Base-by-base conservation (phyloP, 2,797 vertebrate genomes). In the Muscicapa striata region DNA sequence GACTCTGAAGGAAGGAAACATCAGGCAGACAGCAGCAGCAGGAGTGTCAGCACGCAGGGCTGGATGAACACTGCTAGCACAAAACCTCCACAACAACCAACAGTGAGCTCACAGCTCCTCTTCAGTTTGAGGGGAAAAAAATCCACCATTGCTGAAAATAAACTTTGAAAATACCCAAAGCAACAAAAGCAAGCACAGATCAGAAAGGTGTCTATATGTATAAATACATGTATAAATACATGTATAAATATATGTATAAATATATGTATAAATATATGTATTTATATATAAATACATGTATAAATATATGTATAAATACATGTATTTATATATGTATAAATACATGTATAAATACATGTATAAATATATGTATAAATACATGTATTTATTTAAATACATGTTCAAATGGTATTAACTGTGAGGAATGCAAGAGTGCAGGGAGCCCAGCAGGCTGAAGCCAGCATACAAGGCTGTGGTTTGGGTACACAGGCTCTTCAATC, bases 1-100 rank as follows among this genome's bases (percentile, higher is more conserved):
- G 96, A 24, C 9, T 22, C 32, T 27, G 15, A 43, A 90, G 95
- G 93, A 96, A 97, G 96, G 97, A 97, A 97, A 79, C 73, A 22
- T 49, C 79, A 92, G 84, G 66, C 90, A 84, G 93, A 74, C 88
- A 81, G 63, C 81, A 87, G 73, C 78, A 87, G 92, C 0, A 84
- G 55, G 52, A 90, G 66, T 5, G 10, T 61, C 46, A 81, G 78
- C 0, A 0, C 23, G n/a, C 66, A 8, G 38, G 8, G 81, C 16
- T 63, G n/a, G 81, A 90, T 7, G 40, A 79, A 68, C 59, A 6
- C n/a, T 34, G 29, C 10, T 38, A 70, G 45, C 57, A 32, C 61
- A 68, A 40, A 82, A 19, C 41, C 61, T 40, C 63, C 48, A 72
- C 29, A 41, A 46, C 6, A 30, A 45, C 14, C 24, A 52, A 30